Base-by-base conservation (phyloP, 2,797 vertebrate species). In the Danio kyathit region DNA sequence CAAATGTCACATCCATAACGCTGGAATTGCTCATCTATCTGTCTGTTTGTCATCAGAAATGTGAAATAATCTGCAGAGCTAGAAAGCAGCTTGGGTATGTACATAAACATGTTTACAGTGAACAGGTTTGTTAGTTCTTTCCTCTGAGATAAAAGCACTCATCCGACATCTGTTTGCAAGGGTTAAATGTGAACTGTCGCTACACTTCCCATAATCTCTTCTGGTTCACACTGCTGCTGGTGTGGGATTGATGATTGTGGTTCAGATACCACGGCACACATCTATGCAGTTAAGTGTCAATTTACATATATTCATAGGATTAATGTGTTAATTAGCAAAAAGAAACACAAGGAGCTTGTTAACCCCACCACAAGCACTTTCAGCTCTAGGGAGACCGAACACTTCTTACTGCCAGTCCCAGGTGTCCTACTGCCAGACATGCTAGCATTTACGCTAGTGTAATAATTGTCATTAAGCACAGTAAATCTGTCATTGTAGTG, bases 251-350 rank as follows among this genome's bases (percentile, higher is more conserved):
- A 80, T 85, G 81, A 85, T 65, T 78, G 63, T 17, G 12, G 21
- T 51, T 73, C 38, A 46, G 48, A 63, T 17, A 77, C 13, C 69
- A 70, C 57, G 40, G n/a, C 14, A 12, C 63, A 19, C 29, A 6
- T 52, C 78, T 48, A 66, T 80, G 70, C 41, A 12, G 51, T 74
- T 12, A 54, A 56, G 40, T 74, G 80, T 51, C 49, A 60, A 74
- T 80, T 73, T 84, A 75, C 83, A 86, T 86, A 83, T 86, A 79
- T 82, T 86, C 83, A 82, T 77, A 86, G 86, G 81, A 83, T 86
- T 71, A 87, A 87, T 82, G 83, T 77, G 81, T 82, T 85, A 84
- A 85, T 86, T 87, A 86, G 73, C 71, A 69, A 49, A 73, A 83
- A 83, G 81, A 81, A 82, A 82, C 71, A 79, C 79, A 54, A 78